These are phyloP conservation scores for Lysandra bellargus DNA, from an alignment of 2,888 invertebrate species.

Conservation along the genomic window DNA sequence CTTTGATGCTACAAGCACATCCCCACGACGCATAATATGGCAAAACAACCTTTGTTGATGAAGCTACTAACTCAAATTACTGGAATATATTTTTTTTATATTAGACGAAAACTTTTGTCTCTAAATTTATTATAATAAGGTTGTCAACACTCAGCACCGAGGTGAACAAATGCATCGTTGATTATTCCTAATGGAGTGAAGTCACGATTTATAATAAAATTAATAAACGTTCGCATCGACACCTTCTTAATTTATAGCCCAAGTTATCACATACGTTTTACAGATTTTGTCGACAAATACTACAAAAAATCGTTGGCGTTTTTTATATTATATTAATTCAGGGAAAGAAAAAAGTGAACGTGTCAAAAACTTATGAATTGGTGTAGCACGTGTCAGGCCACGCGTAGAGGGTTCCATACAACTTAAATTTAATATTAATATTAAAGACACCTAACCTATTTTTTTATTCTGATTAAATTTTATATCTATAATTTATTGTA, in stretches of 20 bases:
- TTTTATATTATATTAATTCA: not conserved
- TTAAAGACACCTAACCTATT: no score
- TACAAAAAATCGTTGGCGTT: constrained; percentile 4
- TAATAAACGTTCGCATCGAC: constrained; percentile 42
- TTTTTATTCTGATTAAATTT: no score
- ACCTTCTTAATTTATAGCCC: constrained; percentile 40
- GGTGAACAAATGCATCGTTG: constrained; percentile 42
- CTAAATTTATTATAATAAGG: not conserved
- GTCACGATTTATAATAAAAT: constrained; percentile 42
- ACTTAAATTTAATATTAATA: no score
- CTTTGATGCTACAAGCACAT: not conserved
- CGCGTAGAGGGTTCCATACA: not conserved
- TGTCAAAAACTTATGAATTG: not conserved
- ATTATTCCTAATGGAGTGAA: constrained; percentile 40
- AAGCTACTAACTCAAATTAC: not conserved
- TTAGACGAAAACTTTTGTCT: not conserved
- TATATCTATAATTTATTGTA: no score
- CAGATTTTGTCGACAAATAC: not conserved
- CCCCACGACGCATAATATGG: not conserved
- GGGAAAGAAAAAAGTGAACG: not conserved
- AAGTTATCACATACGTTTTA: constrained; percentile 17
- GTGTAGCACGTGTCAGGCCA: not conserved
- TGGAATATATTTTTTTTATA: not conserved
- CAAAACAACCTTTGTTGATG: not conserved
- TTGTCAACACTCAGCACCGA: constrained; percentile 39